Evolutionary conservation across 2,888 invertebrate genomes (phyloP).

Genomic region (Nymphalis c-album): DNA sequence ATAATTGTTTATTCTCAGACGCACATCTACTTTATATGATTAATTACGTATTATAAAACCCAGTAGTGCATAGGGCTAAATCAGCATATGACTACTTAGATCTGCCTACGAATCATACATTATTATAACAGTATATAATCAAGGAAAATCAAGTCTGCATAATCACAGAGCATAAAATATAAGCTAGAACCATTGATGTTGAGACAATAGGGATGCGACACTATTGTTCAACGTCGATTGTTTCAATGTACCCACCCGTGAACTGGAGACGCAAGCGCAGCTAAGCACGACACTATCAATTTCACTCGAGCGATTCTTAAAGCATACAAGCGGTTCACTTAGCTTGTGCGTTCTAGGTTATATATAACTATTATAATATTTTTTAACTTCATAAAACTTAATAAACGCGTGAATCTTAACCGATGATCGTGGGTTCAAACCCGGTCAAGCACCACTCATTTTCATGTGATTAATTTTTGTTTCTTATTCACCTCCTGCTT

Average conservation of each 20-base stretch:
- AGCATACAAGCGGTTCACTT: neutral
- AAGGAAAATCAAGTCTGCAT: neutral
- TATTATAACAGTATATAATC: slow-evolving; percentile 5
- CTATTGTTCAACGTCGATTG: slow-evolving; percentile 26
- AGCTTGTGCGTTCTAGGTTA: neutral
- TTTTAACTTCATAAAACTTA: too few relatives aligned
- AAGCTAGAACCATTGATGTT: slow-evolving; percentile 11
- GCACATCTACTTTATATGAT: too few relatives aligned
- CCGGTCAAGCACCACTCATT: too few relatives aligned
- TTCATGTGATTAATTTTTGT: too few relatives aligned
- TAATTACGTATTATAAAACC: too few relatives aligned
- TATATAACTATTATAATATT: too few relatives aligned
- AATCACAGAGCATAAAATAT: neutral
- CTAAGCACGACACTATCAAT: slow-evolving; percentile 26
- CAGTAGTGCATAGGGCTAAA: too few relatives aligned
- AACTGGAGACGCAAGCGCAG: slow-evolving; percentile 25
- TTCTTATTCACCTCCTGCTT: too few relatives aligned
- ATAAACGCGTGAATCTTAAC: too few relatives aligned
- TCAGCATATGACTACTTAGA: neutral
- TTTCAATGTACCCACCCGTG: slow-evolving; percentile 26
- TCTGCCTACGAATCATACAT: neutral
- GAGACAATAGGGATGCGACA: slow-evolving; percentile 25
- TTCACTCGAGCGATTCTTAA: slow-evolving; percentile 2
- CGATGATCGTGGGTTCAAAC: too few relatives aligned
- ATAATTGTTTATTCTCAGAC: too few relatives aligned